Evolutionary conservation across 2,797 vertebrate genomes (phyloP).

Genomic region (Sibirionetta formosa): DNA sequence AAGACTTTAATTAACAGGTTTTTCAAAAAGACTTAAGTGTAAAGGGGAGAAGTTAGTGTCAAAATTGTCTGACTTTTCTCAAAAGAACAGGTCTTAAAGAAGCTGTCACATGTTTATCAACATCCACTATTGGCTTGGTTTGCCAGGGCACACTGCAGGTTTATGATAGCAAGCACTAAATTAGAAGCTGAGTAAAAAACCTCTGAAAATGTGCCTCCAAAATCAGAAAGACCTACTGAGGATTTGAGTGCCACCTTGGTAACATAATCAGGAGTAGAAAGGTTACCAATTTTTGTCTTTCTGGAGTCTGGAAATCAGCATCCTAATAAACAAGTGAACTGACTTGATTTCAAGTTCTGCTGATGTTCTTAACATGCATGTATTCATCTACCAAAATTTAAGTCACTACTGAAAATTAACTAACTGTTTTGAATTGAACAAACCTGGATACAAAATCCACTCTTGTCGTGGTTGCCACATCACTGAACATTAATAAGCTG

Average conservation of each 20-base stretch:
- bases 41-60: background rate
- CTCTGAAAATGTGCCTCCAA: conserved; percentile 34
- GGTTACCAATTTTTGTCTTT: background rate
- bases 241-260: background rate
- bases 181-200: conserved; percentile 54
- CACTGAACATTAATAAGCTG: background rate
- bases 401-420: background rate
- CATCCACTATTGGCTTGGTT: background rate
- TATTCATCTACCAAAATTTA: background rate
- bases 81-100: background rate
- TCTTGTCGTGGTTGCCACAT: background rate
- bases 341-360: background rate
- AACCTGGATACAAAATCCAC: background rate
- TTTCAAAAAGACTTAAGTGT: background rate
- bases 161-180: conserved; percentile 36
- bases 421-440: background rate
- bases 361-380: background rate
- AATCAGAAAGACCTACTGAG: conserved; percentile 15
- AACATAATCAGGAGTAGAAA: background rate
- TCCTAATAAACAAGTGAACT: background rate
- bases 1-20: background rate
- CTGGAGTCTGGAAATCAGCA: background rate
- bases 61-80: background rate
- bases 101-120: background rate
- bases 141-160: background rate